Percentiles rank a stretch among this genome's conserved stretches.
phyloP scores from a whole-genome alignment of 2,797 vertebrate species.

The Carduelis carduelis region DNA sequence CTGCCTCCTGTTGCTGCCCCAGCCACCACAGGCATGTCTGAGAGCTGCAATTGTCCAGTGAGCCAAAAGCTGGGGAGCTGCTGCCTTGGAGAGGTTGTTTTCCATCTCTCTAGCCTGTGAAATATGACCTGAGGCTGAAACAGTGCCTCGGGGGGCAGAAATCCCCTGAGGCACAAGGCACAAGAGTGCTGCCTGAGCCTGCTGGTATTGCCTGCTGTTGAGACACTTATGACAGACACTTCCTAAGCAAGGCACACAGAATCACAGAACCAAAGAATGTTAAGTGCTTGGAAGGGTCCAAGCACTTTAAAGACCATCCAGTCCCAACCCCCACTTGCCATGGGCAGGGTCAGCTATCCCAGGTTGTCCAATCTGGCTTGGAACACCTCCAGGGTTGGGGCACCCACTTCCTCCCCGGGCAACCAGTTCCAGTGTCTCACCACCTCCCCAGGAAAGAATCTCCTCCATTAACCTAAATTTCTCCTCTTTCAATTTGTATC shows the following conservation, averaged over 20 bases:
- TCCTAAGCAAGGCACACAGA: neutral
- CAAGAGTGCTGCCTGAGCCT: fast-evolving
- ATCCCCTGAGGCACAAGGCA: neutral
- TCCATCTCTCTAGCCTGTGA: neutral
- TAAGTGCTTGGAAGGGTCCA: neutral
- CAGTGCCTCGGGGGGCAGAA: fast-evolving
- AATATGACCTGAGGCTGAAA: neutral
- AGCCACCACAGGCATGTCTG: fast-evolving
- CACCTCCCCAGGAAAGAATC: neutral
- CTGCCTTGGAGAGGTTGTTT: neutral
- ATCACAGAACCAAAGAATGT: fast-evolving
- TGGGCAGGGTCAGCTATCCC: neutral
- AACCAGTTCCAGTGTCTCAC: neutral
- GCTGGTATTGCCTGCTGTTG: neutral
- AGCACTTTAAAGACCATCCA: neutral
- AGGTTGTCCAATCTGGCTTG: neutral
- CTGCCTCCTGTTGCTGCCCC: neutral
- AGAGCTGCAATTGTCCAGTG: neutral
- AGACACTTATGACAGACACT: neutral
- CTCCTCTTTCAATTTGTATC: neutral
- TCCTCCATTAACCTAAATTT: neutral
- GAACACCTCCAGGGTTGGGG: neutral
- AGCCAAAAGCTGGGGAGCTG: neutral
- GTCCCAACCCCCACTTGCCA: neutral
- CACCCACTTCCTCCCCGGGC: neutral